Evolutionary conservation across 2,113 vertebrate genomes (phyloP), one percentile per base, ranked within the genome.

Genomic region (Vidua macroura): DNA sequence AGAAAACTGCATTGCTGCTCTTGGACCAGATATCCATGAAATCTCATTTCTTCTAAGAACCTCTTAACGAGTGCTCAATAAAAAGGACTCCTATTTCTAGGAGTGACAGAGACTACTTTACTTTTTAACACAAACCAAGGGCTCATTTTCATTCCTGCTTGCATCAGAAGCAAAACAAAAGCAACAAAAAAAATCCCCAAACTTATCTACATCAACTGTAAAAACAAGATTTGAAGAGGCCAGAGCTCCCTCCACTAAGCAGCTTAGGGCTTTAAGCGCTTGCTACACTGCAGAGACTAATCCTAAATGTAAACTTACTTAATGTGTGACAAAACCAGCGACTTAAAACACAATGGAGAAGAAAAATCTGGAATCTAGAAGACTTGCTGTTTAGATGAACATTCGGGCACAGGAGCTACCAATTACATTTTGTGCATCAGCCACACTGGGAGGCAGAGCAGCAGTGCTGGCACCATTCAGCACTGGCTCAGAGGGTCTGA

Each of bases 211-310:
- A 88, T 69, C 2, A 2, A 67, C 90, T 92, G 87, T 88, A 52
- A 83, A 96, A 96, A 94, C 82, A 93, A 88, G 90, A 93, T 75
- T 58, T 68, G 64, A 83, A 67, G 59, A 88, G 48, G 67, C 33
- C 56, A 52, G 59, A 56, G 75, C 52, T 86, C 91, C 49, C 75
- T 49, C 31, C 72, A 55, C 33, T 55, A 88, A 89, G 85, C 77
- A 93, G 75, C 79, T 74, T 19, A 88, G 43, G n/a, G 59, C 67
- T 92, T 75, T 49, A 85, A 76, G 78, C 19, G n/a, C 55, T 85
- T 69, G 82, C 59, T 77, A 39, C 49, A 37, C 48, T 25, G 33
- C 1, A 6, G 51, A 85, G 51, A 83, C 67, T 91, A 90, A 96
- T 88, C 87, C 87, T 63, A 52, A 80, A 80, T 8, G 64, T 52